Conservation (phyloP, 2,888 invertebrate genomes). For the Geophilus truncorum region DNA sequence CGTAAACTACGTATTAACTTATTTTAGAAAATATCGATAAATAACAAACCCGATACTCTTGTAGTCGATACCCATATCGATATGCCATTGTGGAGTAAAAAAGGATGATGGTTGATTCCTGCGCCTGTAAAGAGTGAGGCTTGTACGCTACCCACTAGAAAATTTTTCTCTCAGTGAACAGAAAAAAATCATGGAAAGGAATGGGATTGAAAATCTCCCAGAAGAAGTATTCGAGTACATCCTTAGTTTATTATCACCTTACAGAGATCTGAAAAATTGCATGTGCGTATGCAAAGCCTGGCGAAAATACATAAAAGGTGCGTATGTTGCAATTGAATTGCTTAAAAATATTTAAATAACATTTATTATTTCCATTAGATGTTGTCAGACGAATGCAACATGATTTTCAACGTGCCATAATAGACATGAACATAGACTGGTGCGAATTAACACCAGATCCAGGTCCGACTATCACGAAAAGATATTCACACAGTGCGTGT, state of each 20-base stretch:
- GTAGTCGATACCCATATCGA: not conserved
- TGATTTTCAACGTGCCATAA: conserved; percentile 69
- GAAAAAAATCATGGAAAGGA: conserved; percentile 28
- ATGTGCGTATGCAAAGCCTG: conserved; percentile 81
- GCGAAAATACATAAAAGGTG: conserved; percentile 77
- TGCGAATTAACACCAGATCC: conserved; percentile 50
- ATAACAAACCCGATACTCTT: not conserved
- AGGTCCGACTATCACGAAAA: conserved; percentile 73
- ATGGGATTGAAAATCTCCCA: conserved; percentile 63
- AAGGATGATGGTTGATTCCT: not conserved
- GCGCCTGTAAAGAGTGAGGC: not conserved
- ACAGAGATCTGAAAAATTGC: conserved; percentile 80
- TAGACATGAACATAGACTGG: conserved; percentile 72
- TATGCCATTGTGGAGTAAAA: not conserved
- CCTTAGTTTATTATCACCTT: conserved; percentile 79
- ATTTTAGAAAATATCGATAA: not conserved
- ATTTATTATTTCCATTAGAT: conserved; percentile 56
- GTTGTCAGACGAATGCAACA: conserved; percentile 68
- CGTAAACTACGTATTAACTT: not conserved
- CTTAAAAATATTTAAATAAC: not conserved
- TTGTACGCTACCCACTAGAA: not conserved
- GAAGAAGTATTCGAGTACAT: conserved; percentile 92
- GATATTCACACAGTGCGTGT: conserved; percentile 88
- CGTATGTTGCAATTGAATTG: conserved; percentile 45
- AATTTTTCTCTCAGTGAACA: too few species aligned